A percentile compares a stretch with the other conserved stretches of the same genome.
Evolutionary conservation across 2,113 vertebrate genomes (phyloP).

Genomic region (Uria aalge): DNA sequence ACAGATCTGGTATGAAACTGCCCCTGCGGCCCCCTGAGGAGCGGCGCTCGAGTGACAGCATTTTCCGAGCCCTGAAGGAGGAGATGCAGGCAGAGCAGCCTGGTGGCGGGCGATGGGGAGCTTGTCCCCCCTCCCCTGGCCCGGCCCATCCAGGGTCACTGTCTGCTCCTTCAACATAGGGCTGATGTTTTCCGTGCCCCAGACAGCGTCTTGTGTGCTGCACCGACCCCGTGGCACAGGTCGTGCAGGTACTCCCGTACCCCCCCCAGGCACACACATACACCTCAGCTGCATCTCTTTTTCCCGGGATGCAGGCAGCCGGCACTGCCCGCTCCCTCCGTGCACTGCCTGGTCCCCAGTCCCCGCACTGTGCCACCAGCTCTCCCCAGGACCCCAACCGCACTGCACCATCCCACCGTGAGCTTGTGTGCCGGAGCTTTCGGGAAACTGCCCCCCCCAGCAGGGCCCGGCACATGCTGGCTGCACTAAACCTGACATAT

Average conservation of each 20-base stretch:
- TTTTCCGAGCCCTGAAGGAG: not conserved
- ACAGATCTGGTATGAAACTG: slow-evolving; percentile 12
- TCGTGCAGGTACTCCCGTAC: not conserved
- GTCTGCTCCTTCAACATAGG: not conserved
- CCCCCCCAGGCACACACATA: not conserved
- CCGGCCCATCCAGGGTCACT: not conserved
- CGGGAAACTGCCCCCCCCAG: not conserved
- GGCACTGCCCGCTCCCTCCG: accelerated
- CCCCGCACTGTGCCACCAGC: not conserved
- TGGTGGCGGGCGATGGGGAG: not conserved
- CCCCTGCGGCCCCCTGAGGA: not conserved
- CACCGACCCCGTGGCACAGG: accelerated
- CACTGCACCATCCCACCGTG: accelerated
- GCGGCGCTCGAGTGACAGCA: not conserved
- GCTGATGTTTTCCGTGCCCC: too few relatives aligned
- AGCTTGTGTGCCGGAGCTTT: not conserved
- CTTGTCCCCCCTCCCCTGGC: not conserved
- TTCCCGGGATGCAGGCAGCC: not conserved
- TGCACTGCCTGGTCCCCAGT: too few relatives aligned
- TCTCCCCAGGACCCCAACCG: accelerated
- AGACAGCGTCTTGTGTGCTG: not conserved
- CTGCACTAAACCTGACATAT: not conserved
- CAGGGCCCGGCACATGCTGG: not conserved
- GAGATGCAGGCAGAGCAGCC: accelerated
- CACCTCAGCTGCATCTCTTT: not conserved